Base-by-base conservation (phyloP, 1,140 invertebrate genomes). In the Drosophila triauraria region DNA sequence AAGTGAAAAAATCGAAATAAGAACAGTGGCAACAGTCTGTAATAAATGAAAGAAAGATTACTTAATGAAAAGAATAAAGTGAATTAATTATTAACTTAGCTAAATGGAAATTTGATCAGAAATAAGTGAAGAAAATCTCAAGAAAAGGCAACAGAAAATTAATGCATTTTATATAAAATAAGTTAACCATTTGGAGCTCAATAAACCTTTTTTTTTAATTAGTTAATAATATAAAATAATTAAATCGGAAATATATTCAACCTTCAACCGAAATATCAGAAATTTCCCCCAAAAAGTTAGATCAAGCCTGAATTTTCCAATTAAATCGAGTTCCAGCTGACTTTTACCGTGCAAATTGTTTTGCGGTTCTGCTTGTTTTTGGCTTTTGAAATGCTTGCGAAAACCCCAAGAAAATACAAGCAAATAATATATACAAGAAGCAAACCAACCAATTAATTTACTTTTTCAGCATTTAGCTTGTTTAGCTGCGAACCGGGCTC, bases 391-490 rank as follows among this genome's bases (percentile, higher is more conserved):
- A 53, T 42, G 35, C 35, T 25, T 61, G 20, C 20, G 0, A 10
- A 27, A 12, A 44, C 5, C 17, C 13, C 23, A 60, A 30, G 17
- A 27, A 68, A 44, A 44, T 27, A 40, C 47, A 23, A 65, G 30
- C 47, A 4, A 20, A 2, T n/a, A 38, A 51, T 48, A 43, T 35
- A 9, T 10, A 15, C 30, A 58, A 35, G 53, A 25, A 13, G 25
- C 2, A 61, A 25, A 17, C 30, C n/a, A 46, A 20, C 4, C 10
- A 56, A 53, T 23, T 46, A 47, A 60, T 57, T 68, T 63, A 70
- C 42, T 60, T 61, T 78, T 63, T 88, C 44, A 63, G 82, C 80
- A 75, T 64, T 69, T 69, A 83, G 78, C 46, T 84, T 75, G 67
- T 50, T 72, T 64, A 58, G 44, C 60, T 30, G 25, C 63, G 54